Percentiles rank a stretch among this genome's conserved stretches.
phyloP scores from a whole-genome alignment of 2,797 vertebrate genomes.

The Rhinatrema bivittatum region DNA sequence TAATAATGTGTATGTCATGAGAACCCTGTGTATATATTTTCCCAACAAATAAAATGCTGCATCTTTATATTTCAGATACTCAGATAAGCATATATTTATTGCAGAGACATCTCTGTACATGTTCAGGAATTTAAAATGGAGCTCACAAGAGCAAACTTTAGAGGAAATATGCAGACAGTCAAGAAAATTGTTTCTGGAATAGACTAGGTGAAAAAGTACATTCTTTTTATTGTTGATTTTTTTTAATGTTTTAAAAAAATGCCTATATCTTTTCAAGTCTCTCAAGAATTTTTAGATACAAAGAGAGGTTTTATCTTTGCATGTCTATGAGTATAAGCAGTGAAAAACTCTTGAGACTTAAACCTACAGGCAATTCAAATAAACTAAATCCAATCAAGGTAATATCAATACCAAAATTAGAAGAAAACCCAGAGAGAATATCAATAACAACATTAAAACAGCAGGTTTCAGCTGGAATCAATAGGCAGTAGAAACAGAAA shows the following conservation, averaged over 20 bases:
- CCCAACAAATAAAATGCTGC: too few relatives aligned
- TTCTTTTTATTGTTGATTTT: constrained; percentile 61
- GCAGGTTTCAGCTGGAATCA: constrained; percentile 83
- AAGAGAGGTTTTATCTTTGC: constrained; percentile 70
- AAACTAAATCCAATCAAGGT: constrained; percentile 87
- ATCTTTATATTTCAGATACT: too few relatives aligned
- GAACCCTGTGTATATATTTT: too few relatives aligned
- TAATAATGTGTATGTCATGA: too few relatives aligned
- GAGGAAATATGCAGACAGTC: constrained; percentile 15
- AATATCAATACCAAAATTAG: constrained; percentile 77
- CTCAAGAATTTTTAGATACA: constrained; percentile 73
- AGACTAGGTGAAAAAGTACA: constrained; percentile 47
- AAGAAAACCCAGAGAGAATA: constrained; percentile 77
- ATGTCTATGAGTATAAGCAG: constrained; percentile 73
- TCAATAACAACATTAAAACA: constrained; percentile 89
- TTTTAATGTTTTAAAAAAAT: constrained; percentile 69
- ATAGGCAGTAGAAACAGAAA: constrained; percentile 82
- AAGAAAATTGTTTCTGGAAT: constrained; percentile 41
- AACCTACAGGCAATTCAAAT: constrained; percentile 78
- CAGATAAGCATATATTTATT: background rate
- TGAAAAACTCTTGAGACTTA: constrained; percentile 67
- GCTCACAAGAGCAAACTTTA: constrained; percentile 35
- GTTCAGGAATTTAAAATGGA: constrained; percentile 26
- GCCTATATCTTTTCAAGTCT: constrained; percentile 59
- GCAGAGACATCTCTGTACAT: constrained; percentile 22